Conservation (phyloP, 2,113 vertebrate species). For the Pseudois nayaur region DNA sequence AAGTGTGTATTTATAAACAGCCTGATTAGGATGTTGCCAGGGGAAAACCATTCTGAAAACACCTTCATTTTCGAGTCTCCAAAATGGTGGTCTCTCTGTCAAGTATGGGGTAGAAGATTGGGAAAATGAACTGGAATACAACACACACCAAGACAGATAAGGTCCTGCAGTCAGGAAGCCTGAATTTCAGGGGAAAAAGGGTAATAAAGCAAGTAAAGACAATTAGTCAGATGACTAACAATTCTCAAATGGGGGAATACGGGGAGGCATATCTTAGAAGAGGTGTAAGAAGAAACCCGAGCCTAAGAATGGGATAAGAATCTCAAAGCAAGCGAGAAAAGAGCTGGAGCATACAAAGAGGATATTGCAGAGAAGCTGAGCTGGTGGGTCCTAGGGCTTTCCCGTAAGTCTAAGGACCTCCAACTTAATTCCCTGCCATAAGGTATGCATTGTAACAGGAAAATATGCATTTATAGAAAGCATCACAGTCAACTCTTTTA, state of each 20-base stretch:
- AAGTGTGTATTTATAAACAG: neutral
- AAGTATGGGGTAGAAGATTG: neutral
- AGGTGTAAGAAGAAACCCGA: neutral
- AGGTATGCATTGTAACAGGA: neutral
- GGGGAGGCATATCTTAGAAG: neutral
- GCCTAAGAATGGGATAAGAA: neutral
- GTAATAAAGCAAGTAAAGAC: neutral
- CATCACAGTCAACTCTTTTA: neutral
- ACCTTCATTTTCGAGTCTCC: neutral
- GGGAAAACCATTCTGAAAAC: neutral
- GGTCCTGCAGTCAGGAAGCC: neutral
- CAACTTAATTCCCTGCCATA: neutral
- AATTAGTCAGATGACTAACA: neutral
- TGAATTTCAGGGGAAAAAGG: neutral
- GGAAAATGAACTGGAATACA: neutral
- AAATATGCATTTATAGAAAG: neutral
- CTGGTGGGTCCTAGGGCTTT: too few relatives aligned
- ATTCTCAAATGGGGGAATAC: neutral
- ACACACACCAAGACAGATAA: neutral
- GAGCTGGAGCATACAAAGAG: neutral
- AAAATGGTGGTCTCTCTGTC: neutral
- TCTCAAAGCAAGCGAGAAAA: neutral
- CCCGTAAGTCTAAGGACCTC: neutral
- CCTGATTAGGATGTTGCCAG: neutral
- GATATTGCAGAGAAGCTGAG: neutral